phyloP scores from a whole-genome alignment of 2,888 invertebrate genomes.

The Unio delphinus region DNA sequence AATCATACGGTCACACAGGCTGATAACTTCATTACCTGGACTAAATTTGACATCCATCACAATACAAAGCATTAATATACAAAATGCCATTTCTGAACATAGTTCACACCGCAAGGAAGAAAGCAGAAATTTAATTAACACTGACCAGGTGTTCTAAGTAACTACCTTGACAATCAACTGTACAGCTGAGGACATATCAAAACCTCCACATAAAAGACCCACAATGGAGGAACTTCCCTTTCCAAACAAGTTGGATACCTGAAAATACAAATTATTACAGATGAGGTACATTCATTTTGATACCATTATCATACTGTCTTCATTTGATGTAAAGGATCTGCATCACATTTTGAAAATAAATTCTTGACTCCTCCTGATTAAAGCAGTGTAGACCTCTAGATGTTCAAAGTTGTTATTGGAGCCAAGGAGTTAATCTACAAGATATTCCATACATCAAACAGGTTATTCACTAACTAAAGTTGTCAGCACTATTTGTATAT shows the following conservation, averaged over 20 bases:
- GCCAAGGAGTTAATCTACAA: no score
- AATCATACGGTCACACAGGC: no score
- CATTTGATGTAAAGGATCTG: not conserved
- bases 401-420: no score
- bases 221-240: conserved; percentile 45
- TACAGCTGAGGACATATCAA: conserved; percentile 51
- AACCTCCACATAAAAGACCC: conserved; percentile 53
- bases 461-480: no score
- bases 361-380: no score
- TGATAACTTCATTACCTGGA: no score
- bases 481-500: no score
- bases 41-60: no score
- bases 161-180: conserved; percentile 52
- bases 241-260: conserved; percentile 45
- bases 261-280: conserved; percentile 6
- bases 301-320: not conserved
- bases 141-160: not conserved
- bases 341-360: no score
- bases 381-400: no score
- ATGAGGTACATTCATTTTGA: not conserved
- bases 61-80: not conserved
- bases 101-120: not conserved
- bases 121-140: not conserved
- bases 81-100: not conserved
- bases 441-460: no score